These are phyloP conservation scores for Halictus rubicundus DNA, from an alignment of 1,140 invertebrate species.

Conservation along the genomic window DNA sequence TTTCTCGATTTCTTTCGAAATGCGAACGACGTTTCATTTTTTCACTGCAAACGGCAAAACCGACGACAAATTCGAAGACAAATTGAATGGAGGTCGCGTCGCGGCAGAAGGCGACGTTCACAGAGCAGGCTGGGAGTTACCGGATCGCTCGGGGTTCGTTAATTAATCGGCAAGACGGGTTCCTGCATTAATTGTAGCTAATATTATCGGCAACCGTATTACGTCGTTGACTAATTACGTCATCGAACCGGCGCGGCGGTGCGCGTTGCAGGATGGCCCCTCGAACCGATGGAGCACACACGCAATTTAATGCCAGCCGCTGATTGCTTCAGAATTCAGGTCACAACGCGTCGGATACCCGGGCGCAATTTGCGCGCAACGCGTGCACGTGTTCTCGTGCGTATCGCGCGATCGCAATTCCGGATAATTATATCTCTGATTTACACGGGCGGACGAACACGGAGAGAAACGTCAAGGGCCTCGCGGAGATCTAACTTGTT, in stretches of 20 bases:
- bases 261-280: neutral
- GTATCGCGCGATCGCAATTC: constrained; percentile 34
- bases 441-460: neutral
- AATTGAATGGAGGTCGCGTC: neutral
- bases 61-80: too few species aligned
- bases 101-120: neutral
- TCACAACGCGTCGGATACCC: constrained; percentile 53
- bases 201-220: constrained; percentile 58
- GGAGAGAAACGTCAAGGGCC: neutral
- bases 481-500: neutral
- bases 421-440: constrained; percentile 43
- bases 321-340: constrained; percentile 66
- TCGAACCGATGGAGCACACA: constrained; percentile 54
- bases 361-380: constrained; percentile 53
- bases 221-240: constrained; percentile 49
- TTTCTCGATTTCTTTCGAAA: too few species aligned
- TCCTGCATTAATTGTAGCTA: constrained; percentile 52
- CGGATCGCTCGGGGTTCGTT: constrained; percentile 33
- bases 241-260: constrained; percentile 31
- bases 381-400: constrained; percentile 25
- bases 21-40: too few species aligned
- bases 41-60: too few species aligned
- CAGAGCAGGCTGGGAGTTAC: neutral
- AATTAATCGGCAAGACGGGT: constrained; percentile 26
- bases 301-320: constrained; percentile 60